phyloP scores from a whole-genome alignment of 1,140 invertebrate genomes.

The Drosophila funebris region DNA sequence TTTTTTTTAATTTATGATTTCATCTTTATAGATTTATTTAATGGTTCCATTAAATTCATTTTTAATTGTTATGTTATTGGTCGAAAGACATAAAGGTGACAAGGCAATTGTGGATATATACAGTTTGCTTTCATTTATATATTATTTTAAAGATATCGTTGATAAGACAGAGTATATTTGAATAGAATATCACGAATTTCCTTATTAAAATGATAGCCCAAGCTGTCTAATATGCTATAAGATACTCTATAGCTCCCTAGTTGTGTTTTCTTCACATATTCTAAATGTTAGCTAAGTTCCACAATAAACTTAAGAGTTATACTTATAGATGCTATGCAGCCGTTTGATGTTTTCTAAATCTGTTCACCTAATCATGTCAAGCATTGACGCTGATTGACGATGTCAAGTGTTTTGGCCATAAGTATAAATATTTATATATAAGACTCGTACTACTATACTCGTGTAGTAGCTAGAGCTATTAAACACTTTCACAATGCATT shows the following conservation, averaged over 20 bases:
- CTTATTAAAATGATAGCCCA: too few relatives aligned
- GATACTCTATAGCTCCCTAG: too few relatives aligned
- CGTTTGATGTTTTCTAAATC: conserved; percentile 6
- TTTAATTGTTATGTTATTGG: not conserved
- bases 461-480: conserved; percentile 19
- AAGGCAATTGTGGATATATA: too few relatives aligned
- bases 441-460: too few relatives aligned
- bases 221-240: too few relatives aligned
- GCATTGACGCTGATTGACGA: conserved; percentile 65
- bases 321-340: not conserved
- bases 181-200: too few relatives aligned
- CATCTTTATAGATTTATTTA: not conserved
- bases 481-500: conserved; percentile 74
- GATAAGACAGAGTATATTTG: too few relatives aligned
- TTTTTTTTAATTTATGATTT: not conserved
- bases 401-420: conserved; percentile 68
- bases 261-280: not conserved
- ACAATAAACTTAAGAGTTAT: not conserved
- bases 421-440: not conserved
- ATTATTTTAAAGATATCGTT: too few relatives aligned
- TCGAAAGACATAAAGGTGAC: not conserved
- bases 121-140: too few relatives aligned
- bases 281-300: not conserved
- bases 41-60: not conserved
- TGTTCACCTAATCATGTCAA: conserved; percentile 25